phyloP scores from a whole-genome alignment of 2,113 vertebrate genomes.

The Pedetes capensis region DNA sequence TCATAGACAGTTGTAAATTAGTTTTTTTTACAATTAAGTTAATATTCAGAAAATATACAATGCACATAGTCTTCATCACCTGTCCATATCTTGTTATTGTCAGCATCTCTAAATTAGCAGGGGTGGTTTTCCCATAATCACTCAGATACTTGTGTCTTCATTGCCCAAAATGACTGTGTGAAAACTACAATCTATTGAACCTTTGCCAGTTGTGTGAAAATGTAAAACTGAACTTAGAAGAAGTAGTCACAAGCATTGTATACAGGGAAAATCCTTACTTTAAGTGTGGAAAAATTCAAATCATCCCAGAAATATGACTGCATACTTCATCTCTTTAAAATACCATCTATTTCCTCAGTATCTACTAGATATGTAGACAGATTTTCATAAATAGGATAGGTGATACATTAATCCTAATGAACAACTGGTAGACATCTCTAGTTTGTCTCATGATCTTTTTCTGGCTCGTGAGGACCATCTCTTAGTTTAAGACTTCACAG shows the following conservation, averaged over 20 bases:
- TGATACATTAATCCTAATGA: too few species aligned
- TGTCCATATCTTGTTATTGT: background rate
- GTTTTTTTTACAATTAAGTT: background rate
- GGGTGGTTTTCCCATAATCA: background rate
- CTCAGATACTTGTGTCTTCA: background rate
- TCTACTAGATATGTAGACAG: background rate
- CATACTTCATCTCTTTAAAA: background rate
- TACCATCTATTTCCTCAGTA: background rate
- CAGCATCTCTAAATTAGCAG: background rate
- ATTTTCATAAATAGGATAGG: background rate
- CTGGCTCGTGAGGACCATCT: background rate
- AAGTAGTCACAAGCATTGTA: background rate
- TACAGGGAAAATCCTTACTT: background rate
- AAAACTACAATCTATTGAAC: background rate
- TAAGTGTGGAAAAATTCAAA: background rate
- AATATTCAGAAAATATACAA: background rate
- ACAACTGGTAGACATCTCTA: background rate
- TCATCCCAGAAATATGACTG: background rate
- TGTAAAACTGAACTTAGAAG: background rate
- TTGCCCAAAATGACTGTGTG: background rate
- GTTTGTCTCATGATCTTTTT: background rate
- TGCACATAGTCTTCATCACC: background rate
- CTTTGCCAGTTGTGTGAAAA: background rate
- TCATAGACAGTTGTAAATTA: background rate
- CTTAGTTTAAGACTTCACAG: background rate